These are phyloP conservation scores for Portevinia maculata DNA, from an alignment of 2,888 invertebrate species.

Conservation along the genomic window DNA sequence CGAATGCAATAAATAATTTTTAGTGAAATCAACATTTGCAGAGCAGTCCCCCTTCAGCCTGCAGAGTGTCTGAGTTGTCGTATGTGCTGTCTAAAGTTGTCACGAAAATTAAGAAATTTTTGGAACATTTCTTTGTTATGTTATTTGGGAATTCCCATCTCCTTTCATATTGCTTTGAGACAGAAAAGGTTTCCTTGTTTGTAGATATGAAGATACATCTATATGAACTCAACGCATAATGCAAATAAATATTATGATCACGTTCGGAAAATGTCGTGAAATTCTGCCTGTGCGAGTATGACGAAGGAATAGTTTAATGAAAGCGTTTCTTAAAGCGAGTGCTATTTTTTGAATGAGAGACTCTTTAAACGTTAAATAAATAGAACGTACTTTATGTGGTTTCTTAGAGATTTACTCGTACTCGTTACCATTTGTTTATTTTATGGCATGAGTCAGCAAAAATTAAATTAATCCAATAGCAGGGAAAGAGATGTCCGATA, in stretches of 20 bases:
- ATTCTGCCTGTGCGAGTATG: background rate
- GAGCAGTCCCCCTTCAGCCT: background rate
- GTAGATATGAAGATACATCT: background rate
- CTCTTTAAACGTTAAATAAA: too few relatives aligned
- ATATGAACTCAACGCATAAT: constrained; percentile 1
- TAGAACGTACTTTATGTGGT: too few relatives aligned
- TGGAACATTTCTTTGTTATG: constrained; percentile 48
- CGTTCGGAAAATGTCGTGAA: background rate
- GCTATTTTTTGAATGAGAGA: too few relatives aligned
- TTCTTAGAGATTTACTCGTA: too few relatives aligned
- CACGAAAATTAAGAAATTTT: constrained; percentile 65
- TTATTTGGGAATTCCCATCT: constrained; percentile 21
- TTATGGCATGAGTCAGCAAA: too few relatives aligned
- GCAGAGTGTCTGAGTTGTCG: constrained; percentile 6
- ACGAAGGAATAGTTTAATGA: background rate
- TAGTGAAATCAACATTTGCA: constrained; percentile 66
- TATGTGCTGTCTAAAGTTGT: constrained; percentile 44
- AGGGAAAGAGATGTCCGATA: too few relatives aligned
- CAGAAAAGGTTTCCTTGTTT: constrained; percentile 15
- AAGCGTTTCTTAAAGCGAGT: too few relatives aligned
- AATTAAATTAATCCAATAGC: too few relatives aligned
- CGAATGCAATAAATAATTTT: constrained; percentile 73
- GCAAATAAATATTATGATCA: constrained; percentile 53
- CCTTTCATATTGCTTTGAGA: constrained; percentile 24
- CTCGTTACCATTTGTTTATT: too few relatives aligned